These are phyloP conservation scores for Sibirionetta formosa DNA, from an alignment of 2,797 vertebrate genomes.

Conservation along the genomic window DNA sequence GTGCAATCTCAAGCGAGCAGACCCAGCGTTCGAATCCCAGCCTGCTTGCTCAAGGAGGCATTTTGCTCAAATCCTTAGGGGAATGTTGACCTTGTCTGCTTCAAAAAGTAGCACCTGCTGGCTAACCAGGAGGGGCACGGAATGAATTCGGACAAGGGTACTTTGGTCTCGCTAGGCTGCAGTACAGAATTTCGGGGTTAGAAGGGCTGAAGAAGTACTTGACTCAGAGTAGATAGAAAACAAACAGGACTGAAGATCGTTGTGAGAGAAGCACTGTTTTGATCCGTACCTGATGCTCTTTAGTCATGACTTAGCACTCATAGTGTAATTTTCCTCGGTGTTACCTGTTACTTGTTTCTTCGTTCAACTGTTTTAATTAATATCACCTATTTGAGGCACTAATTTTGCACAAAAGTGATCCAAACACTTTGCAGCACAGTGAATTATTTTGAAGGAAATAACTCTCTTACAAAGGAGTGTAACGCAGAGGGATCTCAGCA, in stretches of 20 bases:
- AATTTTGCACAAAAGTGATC: no score
- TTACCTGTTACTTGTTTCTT: neutral
- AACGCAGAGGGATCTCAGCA: neutral
- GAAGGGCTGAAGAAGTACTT: neutral
- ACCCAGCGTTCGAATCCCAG: neutral
- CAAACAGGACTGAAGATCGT: neutral
- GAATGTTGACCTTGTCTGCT: conserved; percentile 59
- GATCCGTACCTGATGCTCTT: neutral
- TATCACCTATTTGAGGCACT: no score
- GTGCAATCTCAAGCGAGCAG: conserved; percentile 9
- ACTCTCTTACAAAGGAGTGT: neutral
- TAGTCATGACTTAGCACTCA: neutral
- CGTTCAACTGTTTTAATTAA: neutral
- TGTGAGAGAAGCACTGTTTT: neutral
- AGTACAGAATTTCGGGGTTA: neutral
- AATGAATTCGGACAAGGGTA: neutral
- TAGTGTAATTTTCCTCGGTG: neutral
- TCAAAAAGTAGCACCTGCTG: conserved; percentile 37
- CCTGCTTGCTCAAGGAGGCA: neutral
- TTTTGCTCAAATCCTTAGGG: conserved; percentile 50
- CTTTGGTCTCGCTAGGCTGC: neutral
- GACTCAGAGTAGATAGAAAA: neutral
- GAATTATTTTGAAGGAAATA: neutral
- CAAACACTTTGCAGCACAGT: no score
- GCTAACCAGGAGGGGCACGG: neutral